A percentile compares a stretch with the other conserved stretches of the same genome.
phyloP scores from a whole-genome alignment of 35 echinoderm and acorn worm species.

The Apostichopus parvimensis region DNA sequence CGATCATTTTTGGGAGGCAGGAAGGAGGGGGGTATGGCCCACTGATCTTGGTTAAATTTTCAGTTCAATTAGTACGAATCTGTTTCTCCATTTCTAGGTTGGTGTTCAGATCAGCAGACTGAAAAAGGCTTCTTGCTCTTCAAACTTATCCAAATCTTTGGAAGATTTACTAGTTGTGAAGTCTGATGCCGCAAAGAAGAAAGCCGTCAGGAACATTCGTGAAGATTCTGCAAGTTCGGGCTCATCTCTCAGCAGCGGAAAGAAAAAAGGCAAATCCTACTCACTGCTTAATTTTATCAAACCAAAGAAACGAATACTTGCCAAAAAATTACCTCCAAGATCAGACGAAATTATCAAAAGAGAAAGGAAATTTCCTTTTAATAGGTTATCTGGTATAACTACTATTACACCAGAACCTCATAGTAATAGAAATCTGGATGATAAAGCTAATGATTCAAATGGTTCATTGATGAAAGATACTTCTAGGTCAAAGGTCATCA shows the following conservation, averaged over 20 bases:
- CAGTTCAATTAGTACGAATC: not conserved
- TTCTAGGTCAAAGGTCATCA: too few relatives aligned
- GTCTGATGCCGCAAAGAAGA: not conserved
- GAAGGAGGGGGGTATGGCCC: not conserved
- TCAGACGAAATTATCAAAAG: not conserved
- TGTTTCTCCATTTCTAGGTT: not conserved
- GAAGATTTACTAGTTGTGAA: conserved; percentile 31
- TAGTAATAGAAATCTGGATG: too few relatives aligned
- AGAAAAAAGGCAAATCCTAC: not conserved
- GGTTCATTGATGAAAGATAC: too few relatives aligned
- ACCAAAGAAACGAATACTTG: not conserved
- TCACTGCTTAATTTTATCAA: conserved; percentile 34
- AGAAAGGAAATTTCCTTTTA: not conserved
- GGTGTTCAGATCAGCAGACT: conserved; percentile 52
- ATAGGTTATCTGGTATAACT: too few relatives aligned
- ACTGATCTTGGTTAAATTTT: not conserved
- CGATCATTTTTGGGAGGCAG: too few relatives aligned
- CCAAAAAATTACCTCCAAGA: not conserved
- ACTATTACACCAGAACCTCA: too few relatives aligned
- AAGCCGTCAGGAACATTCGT: not conserved
- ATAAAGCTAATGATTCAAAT: too few relatives aligned
- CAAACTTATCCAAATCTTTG: not conserved
- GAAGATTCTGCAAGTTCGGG: not conserved
- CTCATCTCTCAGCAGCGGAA: not conserved
- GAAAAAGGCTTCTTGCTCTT: conserved; percentile 5